These are phyloP conservation scores for Sarotherodon lohbergeri DNA, from an alignment of 2,113 vertebrate genomes.

Conservation along the genomic window DNA sequence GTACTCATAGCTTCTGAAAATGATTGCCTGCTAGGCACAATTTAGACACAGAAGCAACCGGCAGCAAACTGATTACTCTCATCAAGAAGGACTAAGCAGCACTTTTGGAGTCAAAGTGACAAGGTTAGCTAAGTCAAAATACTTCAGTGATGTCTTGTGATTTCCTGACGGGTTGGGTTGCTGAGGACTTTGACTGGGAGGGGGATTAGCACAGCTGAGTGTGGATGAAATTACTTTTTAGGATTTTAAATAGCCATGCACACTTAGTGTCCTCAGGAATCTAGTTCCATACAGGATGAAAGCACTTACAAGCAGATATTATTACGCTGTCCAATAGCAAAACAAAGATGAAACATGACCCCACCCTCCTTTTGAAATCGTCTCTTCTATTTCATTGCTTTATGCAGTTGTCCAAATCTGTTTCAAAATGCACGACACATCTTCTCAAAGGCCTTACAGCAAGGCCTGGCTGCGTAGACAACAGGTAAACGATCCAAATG, in stretches of 20 bases:
- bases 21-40: slow-evolving; percentile 36
- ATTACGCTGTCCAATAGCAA: neutral
- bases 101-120: neutral
- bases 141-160: neutral
- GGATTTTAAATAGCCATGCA: neutral
- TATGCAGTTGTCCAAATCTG: neutral
- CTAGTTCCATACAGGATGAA: neutral
- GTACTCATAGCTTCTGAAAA: slow-evolving; percentile 24
- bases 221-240: neutral
- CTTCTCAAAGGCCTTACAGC: neutral
- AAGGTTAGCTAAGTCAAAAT: neutral
- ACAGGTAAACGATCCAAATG: neutral
- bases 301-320: neutral
- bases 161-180: neutral
- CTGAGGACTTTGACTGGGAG: neutral
- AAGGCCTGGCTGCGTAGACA: neutral
- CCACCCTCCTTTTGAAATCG: neutral
- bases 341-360: neutral
- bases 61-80: slow-evolving; percentile 5
- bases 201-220: neutral
- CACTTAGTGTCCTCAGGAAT: neutral
- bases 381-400: neutral
- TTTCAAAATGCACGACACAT: neutral
- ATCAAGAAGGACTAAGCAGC: slow-evolving; percentile 4
- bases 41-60: slow-evolving; percentile 1